Evolutionary conservation across 2,113 vertebrate species (phyloP), one percentile per base, ranked within the genome.

Genomic region (Astur gentilis): DNA sequence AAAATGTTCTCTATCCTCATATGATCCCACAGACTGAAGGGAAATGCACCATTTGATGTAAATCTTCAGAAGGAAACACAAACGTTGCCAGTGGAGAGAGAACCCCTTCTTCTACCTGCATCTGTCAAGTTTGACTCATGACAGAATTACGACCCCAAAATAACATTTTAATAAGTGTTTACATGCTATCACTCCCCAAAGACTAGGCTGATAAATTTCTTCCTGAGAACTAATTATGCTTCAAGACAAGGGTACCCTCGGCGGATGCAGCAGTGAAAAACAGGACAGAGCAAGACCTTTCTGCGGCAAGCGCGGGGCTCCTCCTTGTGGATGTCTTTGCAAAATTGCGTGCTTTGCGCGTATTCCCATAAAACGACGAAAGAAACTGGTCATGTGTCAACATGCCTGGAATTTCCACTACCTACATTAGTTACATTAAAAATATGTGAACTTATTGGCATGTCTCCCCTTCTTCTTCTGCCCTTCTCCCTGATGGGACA

Each of bases 131-230:
- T 96, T 94, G 93, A 97, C 87, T 98, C 87, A 67, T 66, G 83
- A 95, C 91, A 98, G 89, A 97, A 96, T 95, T 95, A 91, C 89
- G 92, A 94, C 96, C 91, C 76, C 83, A 97, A 97, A 93, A 96
- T 92, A 97, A 98, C 96, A 96, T 97, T 98, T 98, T 97, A 98
- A 97, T 98, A 98, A 96, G 84, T 94, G 78, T 98, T 98, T 98
- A 95, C 97, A 97, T 82, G 92, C 83, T 96, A 96, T 90, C 71
- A 58, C 89, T 98, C 97, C 96, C 97, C 60, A 80, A 97, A 98
- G 97, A 95, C 87, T 87, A 89, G 11, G 40, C 71, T 97, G 97
- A 98, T 97, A 98, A 97, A 97, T 97, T 93, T 95, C 79, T 97
- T 90, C 79, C 93, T 96, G 90, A 72, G 67, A 98, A 97, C 93